Conservation (phyloP, 2,113 vertebrate genomes). For the Nestor notabilis region DNA sequence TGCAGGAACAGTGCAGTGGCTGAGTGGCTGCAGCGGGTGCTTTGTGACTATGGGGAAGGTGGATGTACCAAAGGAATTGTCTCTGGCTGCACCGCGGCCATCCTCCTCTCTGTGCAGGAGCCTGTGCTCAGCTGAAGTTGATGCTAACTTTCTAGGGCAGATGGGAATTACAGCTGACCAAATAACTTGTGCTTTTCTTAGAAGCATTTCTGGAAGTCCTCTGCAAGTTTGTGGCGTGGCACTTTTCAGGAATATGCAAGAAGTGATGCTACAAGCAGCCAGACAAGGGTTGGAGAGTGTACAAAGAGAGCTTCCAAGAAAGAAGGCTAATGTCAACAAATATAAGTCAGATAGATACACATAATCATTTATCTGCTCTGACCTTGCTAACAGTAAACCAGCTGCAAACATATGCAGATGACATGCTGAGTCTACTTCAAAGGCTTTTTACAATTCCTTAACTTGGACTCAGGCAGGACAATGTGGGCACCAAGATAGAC, state of each 20-base stretch:
- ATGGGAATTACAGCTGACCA: not conserved
- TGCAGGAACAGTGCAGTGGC: rapidly evolving
- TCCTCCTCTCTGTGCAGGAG: rapidly evolving
- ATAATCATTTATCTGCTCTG: conserved; percentile 30
- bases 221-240: not conserved
- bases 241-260: not conserved
- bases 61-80: rapidly evolving
- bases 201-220: not conserved
- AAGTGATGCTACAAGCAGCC: not conserved
- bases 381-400: conserved; percentile 3
- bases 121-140: not conserved
- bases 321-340: not conserved
- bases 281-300: not conserved
- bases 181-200: not conserved
- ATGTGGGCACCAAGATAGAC: not conserved
- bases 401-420: conserved; percentile 57
- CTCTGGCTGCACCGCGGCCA: rapidly evolving
- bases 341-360: not conserved
- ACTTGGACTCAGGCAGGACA: conserved; percentile 29
- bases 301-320: conserved; percentile 1
- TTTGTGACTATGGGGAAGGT: not conserved
- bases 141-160: not conserved
- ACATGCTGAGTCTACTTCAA: conserved; percentile 69
- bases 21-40: rapidly evolving
- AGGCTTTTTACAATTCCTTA: conserved; percentile 15